Conservation (phyloP, 2,888 invertebrate genomes). For the Biston stratarius region DNA sequence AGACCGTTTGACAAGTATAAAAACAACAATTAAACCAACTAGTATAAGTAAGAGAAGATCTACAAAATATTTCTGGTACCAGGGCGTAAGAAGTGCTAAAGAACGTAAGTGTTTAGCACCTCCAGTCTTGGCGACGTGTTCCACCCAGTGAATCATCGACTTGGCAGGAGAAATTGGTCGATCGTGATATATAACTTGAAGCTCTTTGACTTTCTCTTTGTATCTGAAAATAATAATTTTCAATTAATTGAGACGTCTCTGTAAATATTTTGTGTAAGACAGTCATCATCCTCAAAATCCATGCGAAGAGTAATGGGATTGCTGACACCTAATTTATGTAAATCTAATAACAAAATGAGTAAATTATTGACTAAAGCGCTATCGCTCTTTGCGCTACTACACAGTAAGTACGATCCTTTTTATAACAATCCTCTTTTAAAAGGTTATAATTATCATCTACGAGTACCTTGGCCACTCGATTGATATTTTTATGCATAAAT, state of each 20-base stretch:
- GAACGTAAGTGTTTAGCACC: conserved; percentile 66
- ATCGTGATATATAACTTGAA: conserved; percentile 63
- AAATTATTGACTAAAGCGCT: no score
- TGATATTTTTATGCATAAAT: no score
- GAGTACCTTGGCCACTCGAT: no score
- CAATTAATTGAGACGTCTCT: not conserved
- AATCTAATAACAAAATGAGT: no score
- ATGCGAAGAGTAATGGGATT: no score
- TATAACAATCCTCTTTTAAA: no score
- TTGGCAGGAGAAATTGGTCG: conserved; percentile 56
- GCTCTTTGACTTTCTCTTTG: conserved; percentile 53
- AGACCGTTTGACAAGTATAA: conserved; percentile 1
- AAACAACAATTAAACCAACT: not conserved
- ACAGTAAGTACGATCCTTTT: no score
- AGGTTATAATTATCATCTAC: no score
- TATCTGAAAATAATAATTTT: conserved; percentile 52
- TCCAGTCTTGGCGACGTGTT: conserved; percentile 61
- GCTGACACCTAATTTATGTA: not conserved
- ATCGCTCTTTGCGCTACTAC: no score
- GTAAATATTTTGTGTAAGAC: no score
- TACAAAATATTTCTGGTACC: conserved; percentile 63
- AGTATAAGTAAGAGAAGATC: conserved; percentile 52
- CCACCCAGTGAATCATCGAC: conserved; percentile 65
- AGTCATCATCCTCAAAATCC: no score
- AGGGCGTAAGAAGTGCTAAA: conserved; percentile 56